Conservation (phyloP, 2,113 vertebrate species). For the Myrmophylax atrothorax region DNA sequence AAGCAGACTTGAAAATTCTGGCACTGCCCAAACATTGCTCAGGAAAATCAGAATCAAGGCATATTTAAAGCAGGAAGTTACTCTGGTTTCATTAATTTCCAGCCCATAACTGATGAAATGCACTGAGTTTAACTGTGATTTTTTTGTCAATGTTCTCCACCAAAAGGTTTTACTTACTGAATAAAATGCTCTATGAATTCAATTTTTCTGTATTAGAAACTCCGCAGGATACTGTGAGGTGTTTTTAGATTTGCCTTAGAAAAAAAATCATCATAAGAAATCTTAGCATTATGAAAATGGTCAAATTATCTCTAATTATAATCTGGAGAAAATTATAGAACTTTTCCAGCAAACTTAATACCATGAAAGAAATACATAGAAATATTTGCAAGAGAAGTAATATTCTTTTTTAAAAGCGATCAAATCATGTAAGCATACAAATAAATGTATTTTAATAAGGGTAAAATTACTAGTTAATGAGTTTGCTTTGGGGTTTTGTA, state of each 20-base stretch:
- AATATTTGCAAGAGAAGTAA: conserved; percentile 79
- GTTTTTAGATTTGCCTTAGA: conserved; percentile 54
- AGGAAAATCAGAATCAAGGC: conserved; percentile 1
- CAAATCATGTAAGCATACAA: conserved; percentile 84
- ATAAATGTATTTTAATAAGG: conserved; percentile 89
- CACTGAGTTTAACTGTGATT: neutral
- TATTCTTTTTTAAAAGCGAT: conserved; percentile 76
- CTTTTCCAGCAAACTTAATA: conserved; percentile 73
- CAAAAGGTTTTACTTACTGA: conserved; percentile 46
- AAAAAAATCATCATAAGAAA: conserved; percentile 66
- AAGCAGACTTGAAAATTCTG: neutral
- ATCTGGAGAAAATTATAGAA: conserved; percentile 77
- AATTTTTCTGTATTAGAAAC: conserved; percentile 54
- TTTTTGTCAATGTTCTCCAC: conserved; percentile 8
- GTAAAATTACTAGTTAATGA: conserved; percentile 87
- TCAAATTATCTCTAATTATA: conserved; percentile 83
- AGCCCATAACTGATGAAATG: neutral
- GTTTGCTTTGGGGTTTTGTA: conserved; percentile 85
- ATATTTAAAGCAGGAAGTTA: neutral
- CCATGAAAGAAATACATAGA: conserved; percentile 66
- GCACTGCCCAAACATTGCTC: neutral
- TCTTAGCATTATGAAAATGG: conserved; percentile 74
- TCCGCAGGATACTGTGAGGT: conserved; percentile 55
- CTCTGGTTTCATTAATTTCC: conserved; percentile 16
- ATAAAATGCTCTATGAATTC: neutral